Evolutionary conservation across 1,140 invertebrate genomes (phyloP).

Genomic region (Charaxes varanes): DNA sequence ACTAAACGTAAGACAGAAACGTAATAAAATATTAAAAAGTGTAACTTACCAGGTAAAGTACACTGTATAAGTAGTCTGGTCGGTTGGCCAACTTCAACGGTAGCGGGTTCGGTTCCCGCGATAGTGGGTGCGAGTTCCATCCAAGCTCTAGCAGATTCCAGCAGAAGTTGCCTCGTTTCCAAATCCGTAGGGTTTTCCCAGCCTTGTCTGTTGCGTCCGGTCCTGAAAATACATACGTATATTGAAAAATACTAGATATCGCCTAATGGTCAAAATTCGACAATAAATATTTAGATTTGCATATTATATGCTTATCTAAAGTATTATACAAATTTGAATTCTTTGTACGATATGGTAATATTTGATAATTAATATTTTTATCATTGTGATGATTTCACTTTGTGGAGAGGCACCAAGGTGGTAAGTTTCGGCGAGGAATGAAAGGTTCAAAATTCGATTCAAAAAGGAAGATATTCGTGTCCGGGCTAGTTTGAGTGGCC

Average conservation of each 20-base stretch:
- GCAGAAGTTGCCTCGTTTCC: conserved; percentile 55
- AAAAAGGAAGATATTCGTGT: too few relatives aligned
- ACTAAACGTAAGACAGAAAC: neutral
- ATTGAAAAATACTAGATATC: conserved; percentile 1
- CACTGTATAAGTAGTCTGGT: conserved; percentile 80
- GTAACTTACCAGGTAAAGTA: conserved; percentile 76
- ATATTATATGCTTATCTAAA: neutral
- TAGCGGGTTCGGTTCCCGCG: conserved; percentile 64
- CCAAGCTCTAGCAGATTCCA: conserved; percentile 78
- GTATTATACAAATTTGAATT: neutral
- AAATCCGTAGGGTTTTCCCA: conserved; percentile 47
- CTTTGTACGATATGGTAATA: too few relatives aligned
- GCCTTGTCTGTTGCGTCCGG: conserved; percentile 62
- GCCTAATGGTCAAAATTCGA: too few relatives aligned
- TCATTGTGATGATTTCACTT: too few relatives aligned
- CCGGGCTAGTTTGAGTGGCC: too few relatives aligned
- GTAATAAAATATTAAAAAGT: neutral
- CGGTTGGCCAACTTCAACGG: conserved; percentile 82
- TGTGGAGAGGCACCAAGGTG: too few relatives aligned
- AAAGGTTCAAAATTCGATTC: too few relatives aligned
- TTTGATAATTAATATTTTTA: too few relatives aligned
- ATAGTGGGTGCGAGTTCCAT: conserved; percentile 78
- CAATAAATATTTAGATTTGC: too few relatives aligned
- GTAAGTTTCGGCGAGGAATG: too few relatives aligned
- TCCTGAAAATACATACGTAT: conserved; percentile 39